Base-by-base conservation (phyloP, 2,113 vertebrate species). In the Nesoenas mayeri region DNA sequence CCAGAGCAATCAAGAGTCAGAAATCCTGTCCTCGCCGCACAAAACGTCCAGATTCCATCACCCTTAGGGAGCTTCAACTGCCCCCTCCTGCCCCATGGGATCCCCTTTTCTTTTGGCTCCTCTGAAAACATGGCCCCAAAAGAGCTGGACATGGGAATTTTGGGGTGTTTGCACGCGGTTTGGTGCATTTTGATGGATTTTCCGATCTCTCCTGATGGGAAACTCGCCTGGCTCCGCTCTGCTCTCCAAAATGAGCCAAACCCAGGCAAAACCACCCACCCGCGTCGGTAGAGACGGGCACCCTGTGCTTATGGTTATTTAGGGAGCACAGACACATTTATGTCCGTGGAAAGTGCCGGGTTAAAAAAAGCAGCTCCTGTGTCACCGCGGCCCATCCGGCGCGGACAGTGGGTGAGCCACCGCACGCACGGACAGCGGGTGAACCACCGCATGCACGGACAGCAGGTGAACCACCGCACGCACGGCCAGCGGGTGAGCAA, bases 301-400 rank as follows among this genome's bases (percentile, higher is more conserved):
- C 87, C 84, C 93, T 89, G 15, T 64, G 72, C 47, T 96, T 94
- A 95, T 61, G 91, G 74, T 44, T 94, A 88, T 75, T 95, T 75
- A 4, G 3, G 89, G 44, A 48, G 7, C 84, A 32, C 81, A 74
- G 87, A 18, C 25, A 3, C 21, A 0, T 42, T 71, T 57, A 11
- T 4, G 42, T 19, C 73, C 26, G 21, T 11, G 89, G 67, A 54
- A 44, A 92, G 50, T 3, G 57, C 53, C 12, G 70, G 62, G 34
- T 47, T 67, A 78, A 14, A 62, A 54, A 48, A 38, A 79, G 77
- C 3, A 82, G 9, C 57, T 94, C 78, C 5, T 26, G 19, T 51
- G 79, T 34, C 80, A 12, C 15, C 10, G 42, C 22, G 54, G 61
- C 31, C 13, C 42, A 3, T 26, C 83, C 6, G 83, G 32, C 67